phyloP scores from a whole-genome alignment of 2,888 invertebrate species.

The Athalia rosae region DNA sequence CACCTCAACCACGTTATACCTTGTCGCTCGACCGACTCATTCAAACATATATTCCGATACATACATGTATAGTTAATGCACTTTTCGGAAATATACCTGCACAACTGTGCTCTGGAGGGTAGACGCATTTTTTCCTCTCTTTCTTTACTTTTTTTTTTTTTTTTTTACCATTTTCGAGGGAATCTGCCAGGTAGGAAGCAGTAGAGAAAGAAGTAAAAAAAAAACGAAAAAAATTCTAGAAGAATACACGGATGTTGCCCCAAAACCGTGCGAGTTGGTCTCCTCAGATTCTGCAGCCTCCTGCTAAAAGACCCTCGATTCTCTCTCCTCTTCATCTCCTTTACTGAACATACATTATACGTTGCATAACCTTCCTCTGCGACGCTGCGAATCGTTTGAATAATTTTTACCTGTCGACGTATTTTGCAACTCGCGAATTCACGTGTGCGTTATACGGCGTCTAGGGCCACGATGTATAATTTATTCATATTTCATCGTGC shows the following conservation, averaged over 20 bases:
- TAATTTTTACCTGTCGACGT: constrained; percentile 29
- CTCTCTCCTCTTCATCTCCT: neutral
- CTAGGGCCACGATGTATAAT: neutral
- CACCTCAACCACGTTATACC: neutral
- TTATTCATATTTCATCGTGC: neutral
- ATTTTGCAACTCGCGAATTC: neutral
- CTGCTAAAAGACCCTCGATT: neutral
- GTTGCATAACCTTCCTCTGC: neutral
- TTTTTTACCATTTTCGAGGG: constrained; percentile 68
- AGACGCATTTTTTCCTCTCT: constrained; percentile 1
- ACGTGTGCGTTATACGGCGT: neutral
- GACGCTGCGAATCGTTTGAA: neutral
- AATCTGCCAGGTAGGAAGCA: constrained; percentile 67
- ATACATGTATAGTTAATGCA: constrained; percentile 29
- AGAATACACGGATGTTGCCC: constrained; percentile 57
- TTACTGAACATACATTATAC: neutral
- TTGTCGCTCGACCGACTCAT: neutral
- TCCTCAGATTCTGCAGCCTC: too few relatives aligned
- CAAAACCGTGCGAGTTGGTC: constrained; percentile 34
- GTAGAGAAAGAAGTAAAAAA: constrained; percentile 47
- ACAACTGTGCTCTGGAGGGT: neutral
- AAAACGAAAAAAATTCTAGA: constrained; percentile 48
- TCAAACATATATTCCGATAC: neutral
- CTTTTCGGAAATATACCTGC: constrained; percentile 43
- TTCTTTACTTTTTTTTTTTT: constrained; percentile 50